Evolutionary conservation across 2,888 invertebrate genomes (phyloP), one percentile per base, ranked within the genome.

Genomic region (Acanthosepion lycidas): DNA sequence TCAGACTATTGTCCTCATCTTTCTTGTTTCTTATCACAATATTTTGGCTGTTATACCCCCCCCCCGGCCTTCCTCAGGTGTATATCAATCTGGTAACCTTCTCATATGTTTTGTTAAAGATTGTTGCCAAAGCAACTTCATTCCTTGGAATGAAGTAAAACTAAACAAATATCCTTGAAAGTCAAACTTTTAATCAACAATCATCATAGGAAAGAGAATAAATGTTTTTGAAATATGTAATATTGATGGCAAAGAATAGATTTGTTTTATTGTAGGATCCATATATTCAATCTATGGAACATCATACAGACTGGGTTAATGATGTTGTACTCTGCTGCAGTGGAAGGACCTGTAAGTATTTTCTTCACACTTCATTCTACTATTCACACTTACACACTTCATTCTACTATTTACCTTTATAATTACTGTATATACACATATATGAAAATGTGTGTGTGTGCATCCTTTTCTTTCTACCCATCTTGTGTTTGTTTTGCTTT

Each of bases 281-380:
- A 94, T 99, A 99, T 97, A 98, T 99, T 95, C 99, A 99, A 97
- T 99, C 99, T 59, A 99, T 99, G 99, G 99, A 99, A 97, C 99
- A 99, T 97, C 99, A 99, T 97, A 99, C 99, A 6, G 99, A 99
- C 97, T 99, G 99, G 99, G 99, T 99, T 94, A 99, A 99, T 97
- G 99, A 99, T 98, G 99, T 99, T 97, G 99, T 99, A 91, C 98
- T 99, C 55, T 99, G 99, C 97, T 99, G 99, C 97, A 99, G 99
- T 95, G 99, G 99, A 91, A 98, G 99, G 97, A 99, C 99, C 97
- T 98, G 99, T 99, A 98, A 98, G 98, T 98, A 18, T 93, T 33
- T 93, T 49, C 28, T 51, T 78, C n/a, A n/a, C 33, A 15, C 15
- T 4, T 8, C n/a, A 9, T 78, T 78, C n/a, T 33, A 78, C n/a